Percentiles rank a stretch among this genome's conserved stretches.
Conservation (phyloP, 2,888 invertebrate genomes). For the Pinctada fucata region DNA sequence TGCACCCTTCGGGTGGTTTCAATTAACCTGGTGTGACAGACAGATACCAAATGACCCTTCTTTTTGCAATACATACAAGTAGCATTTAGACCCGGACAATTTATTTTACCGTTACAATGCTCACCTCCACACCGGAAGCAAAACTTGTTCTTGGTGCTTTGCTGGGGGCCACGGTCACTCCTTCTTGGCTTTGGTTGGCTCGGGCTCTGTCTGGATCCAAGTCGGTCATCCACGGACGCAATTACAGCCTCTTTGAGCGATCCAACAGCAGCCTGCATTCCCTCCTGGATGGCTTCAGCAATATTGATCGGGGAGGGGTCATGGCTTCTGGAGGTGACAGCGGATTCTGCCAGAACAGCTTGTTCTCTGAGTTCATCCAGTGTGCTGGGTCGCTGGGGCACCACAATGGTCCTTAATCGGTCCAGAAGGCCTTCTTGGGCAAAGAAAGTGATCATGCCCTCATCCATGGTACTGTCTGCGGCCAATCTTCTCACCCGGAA, state of each 20-base stretch:
- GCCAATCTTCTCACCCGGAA: conserved; percentile 2
- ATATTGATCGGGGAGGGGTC: no score
- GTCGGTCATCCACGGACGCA: no score
- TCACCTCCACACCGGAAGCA: conserved; percentile 14
- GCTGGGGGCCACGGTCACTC: no score
- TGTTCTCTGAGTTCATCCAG: conserved; percentile 6
- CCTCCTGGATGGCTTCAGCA: no score
- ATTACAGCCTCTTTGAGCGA: no score
- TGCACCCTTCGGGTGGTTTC: not conserved
- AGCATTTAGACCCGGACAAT: not conserved
- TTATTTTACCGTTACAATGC: not conserved
- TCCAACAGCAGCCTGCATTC: no score
- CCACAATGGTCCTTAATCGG: not conserved
- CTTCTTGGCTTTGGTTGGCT: no score
- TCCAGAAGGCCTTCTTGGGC: conserved; percentile 7
- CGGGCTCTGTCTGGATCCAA: no score
- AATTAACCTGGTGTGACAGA: conserved; percentile 1
- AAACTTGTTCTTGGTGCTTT: not conserved
- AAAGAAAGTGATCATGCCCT: not conserved
- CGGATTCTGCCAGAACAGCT: conserved; percentile 7
- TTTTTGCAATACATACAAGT: not conserved
- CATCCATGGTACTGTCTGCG: no score
- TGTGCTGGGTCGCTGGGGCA: conserved; percentile 5
- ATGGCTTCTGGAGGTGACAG: not conserved
- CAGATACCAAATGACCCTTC: not conserved